Conservation (phyloP, 2,797 vertebrate genomes). For the Pangasius sanitwongsei region DNA sequence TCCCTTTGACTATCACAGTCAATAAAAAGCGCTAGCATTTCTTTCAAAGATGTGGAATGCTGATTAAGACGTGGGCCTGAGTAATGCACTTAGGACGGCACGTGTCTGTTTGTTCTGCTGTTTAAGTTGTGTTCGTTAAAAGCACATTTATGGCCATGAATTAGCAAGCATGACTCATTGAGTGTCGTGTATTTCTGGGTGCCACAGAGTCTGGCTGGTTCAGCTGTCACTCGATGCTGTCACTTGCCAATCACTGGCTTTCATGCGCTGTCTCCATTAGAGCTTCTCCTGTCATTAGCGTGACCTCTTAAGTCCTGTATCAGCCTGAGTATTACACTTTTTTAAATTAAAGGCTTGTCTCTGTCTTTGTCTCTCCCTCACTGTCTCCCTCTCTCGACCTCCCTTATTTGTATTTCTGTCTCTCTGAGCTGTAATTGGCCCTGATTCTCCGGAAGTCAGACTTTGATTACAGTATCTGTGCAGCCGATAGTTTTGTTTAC, state of each 20-base stretch:
- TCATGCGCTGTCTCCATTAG: slow-evolving; percentile 65
- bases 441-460: slow-evolving; percentile 32
- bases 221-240: slow-evolving; percentile 55
- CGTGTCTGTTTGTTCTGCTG: slow-evolving; percentile 16
- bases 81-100: slow-evolving; percentile 44
- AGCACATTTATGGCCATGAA: slow-evolving; percentile 52
- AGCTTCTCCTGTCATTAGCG: slow-evolving; percentile 73
- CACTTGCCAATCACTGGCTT: slow-evolving; percentile 54
- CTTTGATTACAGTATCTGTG: slow-evolving; percentile 41
- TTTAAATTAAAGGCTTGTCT: slow-evolving; percentile 61
- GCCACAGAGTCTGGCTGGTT: slow-evolving; percentile 60
- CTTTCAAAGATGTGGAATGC: slow-evolving; percentile 38
- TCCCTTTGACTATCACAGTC: background rate
- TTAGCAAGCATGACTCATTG: slow-evolving; percentile 52
- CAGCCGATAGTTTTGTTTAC: slow-evolving; percentile 9
- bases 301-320: slow-evolving; percentile 61
- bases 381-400: slow-evolving; percentile 18
- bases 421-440: slow-evolving; percentile 20
- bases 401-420: slow-evolving; percentile 15
- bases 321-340: slow-evolving; percentile 51
- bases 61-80: slow-evolving; percentile 54
- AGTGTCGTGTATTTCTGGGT: slow-evolving; percentile 46
- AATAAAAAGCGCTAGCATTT: slow-evolving; percentile 39
- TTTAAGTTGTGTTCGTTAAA: slow-evolving; percentile 43
- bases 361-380: slow-evolving; percentile 13